Evolutionary conservation across 1,140 invertebrate species (phyloP).

Genomic region (Hypothenemus hampei): DNA sequence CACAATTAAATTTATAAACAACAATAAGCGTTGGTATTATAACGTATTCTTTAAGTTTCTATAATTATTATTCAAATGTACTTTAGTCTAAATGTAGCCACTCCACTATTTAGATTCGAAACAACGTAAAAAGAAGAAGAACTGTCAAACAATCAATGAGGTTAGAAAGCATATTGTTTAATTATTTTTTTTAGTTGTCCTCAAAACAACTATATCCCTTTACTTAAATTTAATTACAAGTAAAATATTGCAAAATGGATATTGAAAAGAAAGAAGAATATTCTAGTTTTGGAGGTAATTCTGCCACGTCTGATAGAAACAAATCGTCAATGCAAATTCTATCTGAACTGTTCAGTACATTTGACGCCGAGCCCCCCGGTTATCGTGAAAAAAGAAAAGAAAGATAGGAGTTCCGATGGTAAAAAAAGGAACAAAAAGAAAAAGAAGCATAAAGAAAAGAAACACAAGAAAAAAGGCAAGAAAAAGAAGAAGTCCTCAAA

Average conservation of each 20-base stretch:
- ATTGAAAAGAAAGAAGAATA: conserved; percentile 5
- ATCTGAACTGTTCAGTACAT: conserved; percentile 70
- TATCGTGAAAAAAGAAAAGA: conserved; percentile 56
- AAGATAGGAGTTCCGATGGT: conserved; percentile 49
- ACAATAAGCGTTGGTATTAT: too few species aligned
- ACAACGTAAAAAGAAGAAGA: too few species aligned
- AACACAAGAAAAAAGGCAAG: conserved; percentile 46
- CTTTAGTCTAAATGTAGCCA: too few species aligned
- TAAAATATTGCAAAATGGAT: conserved; percentile 12
- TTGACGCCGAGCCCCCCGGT: conserved; percentile 59
- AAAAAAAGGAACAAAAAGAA: conserved; percentile 57
- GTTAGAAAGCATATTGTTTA: too few species aligned
- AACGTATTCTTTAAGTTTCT: too few species aligned
- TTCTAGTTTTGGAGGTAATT: conserved; percentile 7
- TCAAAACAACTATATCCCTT: too few species aligned
- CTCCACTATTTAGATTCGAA: too few species aligned
- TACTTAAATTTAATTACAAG: too few species aligned
- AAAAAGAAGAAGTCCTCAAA: conserved; percentile 35
- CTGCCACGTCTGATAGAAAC: conserved; percentile 11
- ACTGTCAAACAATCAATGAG: too few species aligned
- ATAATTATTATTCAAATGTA: too few species aligned
- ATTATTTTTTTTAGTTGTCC: too few species aligned
- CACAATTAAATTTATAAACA: too few species aligned
- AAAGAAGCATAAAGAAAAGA: conserved; percentile 48
- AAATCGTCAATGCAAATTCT: conserved; percentile 70